Evolutionary conservation across 2,113 vertebrate species (phyloP).

Genomic region (Echinops telfairi): DNA sequence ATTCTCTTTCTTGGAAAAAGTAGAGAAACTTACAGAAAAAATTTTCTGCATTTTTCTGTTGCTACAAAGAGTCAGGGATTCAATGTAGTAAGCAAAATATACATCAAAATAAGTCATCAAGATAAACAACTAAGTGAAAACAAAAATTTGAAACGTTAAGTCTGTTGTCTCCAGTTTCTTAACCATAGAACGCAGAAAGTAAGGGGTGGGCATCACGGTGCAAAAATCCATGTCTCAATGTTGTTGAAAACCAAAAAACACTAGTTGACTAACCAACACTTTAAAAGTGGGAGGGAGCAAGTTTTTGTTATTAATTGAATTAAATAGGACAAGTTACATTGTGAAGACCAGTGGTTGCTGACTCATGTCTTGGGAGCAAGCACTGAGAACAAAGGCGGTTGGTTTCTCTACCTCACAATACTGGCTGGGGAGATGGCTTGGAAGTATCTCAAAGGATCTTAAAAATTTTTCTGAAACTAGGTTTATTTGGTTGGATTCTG

Average conservation of each 20-base stretch:
- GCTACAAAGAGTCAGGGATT: conserved; percentile 24
- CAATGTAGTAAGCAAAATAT: neutral
- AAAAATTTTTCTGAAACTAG: neutral
- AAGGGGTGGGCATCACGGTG: neutral
- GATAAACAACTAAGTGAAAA: conserved; percentile 27
- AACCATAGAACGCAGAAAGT: neutral
- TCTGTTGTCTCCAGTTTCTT: neutral
- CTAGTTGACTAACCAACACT: conserved; percentile 44
- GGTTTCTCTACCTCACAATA: neutral
- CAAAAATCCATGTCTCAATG: neutral
- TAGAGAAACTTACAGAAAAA: neutral
- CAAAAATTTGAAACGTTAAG: conserved; percentile 5
- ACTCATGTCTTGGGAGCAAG: neutral
- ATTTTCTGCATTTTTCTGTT: neutral
- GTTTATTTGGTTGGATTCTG: neutral
- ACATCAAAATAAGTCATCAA: conserved; percentile 18
- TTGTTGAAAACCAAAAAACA: conserved; percentile 8
- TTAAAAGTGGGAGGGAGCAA: neutral
- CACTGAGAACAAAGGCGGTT: conserved; percentile 9
- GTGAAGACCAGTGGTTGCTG: neutral
- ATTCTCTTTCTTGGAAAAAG: neutral
- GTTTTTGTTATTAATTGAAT: conserved; percentile 16
- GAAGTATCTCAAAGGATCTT: conserved; percentile 14
- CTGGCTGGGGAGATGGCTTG: neutral
- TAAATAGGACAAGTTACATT: neutral